These are phyloP conservation scores for Numenius phaeopus DNA, from an alignment of 2,797 vertebrate genomes.

Conservation along the genomic window DNA sequence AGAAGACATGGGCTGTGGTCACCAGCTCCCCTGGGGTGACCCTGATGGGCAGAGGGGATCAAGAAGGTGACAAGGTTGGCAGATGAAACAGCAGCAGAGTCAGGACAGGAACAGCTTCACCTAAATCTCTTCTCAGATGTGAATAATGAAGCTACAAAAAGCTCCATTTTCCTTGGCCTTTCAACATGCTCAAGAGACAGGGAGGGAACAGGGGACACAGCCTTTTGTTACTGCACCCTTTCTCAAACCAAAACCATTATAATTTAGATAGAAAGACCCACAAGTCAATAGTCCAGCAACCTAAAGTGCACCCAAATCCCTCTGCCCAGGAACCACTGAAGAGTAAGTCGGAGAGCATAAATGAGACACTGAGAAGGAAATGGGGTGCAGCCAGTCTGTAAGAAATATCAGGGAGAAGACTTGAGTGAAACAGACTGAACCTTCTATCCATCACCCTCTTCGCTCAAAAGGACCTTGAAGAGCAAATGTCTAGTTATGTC, in stretches of 20 bases:
- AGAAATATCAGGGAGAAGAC: not conserved
- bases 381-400: not conserved
- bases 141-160: not conserved
- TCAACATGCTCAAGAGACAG: not conserved
- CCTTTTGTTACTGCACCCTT: not conserved
- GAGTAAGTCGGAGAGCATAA: not conserved
- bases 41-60: not conserved
- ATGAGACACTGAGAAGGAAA: not conserved
- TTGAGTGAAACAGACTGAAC: not conserved
- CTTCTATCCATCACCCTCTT: not conserved
- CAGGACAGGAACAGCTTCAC: not conserved
- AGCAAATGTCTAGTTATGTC: slow-evolving; percentile 27
- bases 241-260: not conserved
- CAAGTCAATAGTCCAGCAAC: not conserved
- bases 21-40: not conserved
- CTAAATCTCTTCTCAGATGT: not conserved
- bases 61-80: not conserved
- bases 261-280: not conserved
- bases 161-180: not conserved
- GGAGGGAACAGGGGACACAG: not conserved
- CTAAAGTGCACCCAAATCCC: not conserved
- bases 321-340: not conserved
- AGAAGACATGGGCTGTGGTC: not conserved
- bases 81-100: not conserved
- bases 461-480: slow-evolving; percentile 10